These are phyloP conservation scores for Pseudochromis fuscus DNA, from an alignment of 2,797 vertebrate genomes.

Conservation along the genomic window DNA sequence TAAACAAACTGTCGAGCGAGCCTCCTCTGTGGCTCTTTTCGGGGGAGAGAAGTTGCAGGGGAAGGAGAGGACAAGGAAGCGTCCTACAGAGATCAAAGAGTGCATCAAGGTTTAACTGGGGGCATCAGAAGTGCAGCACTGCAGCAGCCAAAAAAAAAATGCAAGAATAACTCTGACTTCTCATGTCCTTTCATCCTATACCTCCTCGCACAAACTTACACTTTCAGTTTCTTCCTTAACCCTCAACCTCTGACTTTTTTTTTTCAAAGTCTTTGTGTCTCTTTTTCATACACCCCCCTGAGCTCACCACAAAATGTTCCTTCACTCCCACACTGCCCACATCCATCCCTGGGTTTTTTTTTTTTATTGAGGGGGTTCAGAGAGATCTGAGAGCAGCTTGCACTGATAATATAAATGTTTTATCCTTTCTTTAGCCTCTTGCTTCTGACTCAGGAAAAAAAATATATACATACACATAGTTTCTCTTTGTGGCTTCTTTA, in stretches of 20 bases:
- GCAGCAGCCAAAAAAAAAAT: neutral
- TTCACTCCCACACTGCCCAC: constrained; percentile 18
- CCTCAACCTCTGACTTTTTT: constrained; percentile 14
- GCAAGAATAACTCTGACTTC: constrained; percentile 16
- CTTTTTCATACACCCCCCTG: constrained; percentile 19
- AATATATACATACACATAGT: constrained; percentile 47
- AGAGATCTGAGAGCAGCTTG: constrained; percentile 67
- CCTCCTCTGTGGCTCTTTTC: constrained; percentile 13
- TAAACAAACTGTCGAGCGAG: constrained; percentile 34
- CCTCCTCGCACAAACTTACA: constrained; percentile 15
- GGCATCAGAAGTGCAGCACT: constrained; percentile 38
- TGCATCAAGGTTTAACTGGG: constrained; percentile 43
- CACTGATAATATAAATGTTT: constrained; percentile 77
- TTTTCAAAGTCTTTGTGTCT: constrained; percentile 5
- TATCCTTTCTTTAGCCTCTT: constrained; percentile 72
- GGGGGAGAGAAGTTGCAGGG: neutral
- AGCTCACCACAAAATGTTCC: constrained; percentile 27
- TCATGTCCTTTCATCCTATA: constrained; percentile 30
- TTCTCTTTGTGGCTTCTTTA: constrained; percentile 44
- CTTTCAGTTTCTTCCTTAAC: constrained; percentile 29
- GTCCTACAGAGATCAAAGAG: constrained; percentile 49
- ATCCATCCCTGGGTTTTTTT: constrained; percentile 26
- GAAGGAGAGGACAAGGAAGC: constrained; percentile 25
- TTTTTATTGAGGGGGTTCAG: constrained; percentile 54
- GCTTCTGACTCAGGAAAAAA: constrained; percentile 68